These are phyloP conservation scores for Pseudochromis fuscus DNA, from an alignment of 2,797 vertebrate species.

Conservation along the genomic window DNA sequence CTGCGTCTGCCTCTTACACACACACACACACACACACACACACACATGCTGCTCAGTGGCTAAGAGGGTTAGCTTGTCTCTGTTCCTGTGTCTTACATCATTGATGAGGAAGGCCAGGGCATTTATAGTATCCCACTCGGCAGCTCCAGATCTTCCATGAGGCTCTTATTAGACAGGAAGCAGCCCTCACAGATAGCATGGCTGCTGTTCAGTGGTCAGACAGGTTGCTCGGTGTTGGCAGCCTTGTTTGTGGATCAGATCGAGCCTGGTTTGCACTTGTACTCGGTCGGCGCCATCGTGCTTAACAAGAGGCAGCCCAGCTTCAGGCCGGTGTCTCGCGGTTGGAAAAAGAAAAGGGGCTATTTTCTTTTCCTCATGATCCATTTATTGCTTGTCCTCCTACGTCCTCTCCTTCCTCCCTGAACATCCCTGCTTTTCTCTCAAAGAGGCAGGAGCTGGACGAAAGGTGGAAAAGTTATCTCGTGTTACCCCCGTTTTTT, in stretches of 20 bases:
- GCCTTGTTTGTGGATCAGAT: slow-evolving; percentile 71
- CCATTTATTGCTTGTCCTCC: slow-evolving; percentile 53
- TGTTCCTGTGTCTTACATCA: slow-evolving; percentile 80
- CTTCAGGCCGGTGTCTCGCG: slow-evolving; percentile 40
- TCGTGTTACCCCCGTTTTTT: slow-evolving; percentile 4
- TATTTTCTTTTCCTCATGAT: slow-evolving; percentile 63
- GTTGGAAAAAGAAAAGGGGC: slow-evolving; percentile 41
- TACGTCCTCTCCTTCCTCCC: slow-evolving; percentile 23
- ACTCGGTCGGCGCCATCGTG: slow-evolving; percentile 42
- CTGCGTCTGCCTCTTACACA: slow-evolving; percentile 44
- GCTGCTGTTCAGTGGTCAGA: slow-evolving; percentile 60
- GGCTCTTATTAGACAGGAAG: slow-evolving; percentile 50
- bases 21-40: slow-evolving; percentile 18
- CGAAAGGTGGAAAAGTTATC: slow-evolving; percentile 21
- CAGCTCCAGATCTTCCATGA: slow-evolving; percentile 56
- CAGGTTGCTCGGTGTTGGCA: slow-evolving; percentile 59
- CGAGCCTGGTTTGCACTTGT: slow-evolving; percentile 53
- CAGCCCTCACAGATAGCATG: slow-evolving; percentile 30
- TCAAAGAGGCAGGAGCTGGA: neutral
- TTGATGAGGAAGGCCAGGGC: slow-evolving; percentile 81
- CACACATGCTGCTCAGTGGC: slow-evolving; percentile 43
- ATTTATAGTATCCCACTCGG: slow-evolving; percentile 77
- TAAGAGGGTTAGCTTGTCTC: slow-evolving; percentile 85
- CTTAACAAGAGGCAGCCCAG: slow-evolving; percentile 55
- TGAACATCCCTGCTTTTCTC: neutral